Evolutionary conservation across 1,140 invertebrate genomes (phyloP).

Genomic region (Rhopalosiphum maidis): DNA sequence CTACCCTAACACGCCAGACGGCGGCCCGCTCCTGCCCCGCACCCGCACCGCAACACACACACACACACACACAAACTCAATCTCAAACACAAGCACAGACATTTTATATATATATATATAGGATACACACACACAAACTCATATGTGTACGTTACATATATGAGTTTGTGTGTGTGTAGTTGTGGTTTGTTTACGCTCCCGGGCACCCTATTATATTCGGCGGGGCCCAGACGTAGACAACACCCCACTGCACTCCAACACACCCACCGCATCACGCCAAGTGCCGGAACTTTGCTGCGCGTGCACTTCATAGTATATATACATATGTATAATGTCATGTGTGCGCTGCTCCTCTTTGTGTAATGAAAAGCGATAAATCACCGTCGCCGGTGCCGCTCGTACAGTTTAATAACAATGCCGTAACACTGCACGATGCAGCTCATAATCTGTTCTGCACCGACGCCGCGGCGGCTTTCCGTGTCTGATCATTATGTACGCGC

Average conservation of each 20-base stretch:
- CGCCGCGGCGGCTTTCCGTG: too few species aligned
- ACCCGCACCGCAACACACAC: neutral
- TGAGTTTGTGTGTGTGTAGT: neutral
- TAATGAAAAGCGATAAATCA: neutral
- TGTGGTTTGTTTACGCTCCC: constrained; percentile 51
- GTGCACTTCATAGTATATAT: neutral
- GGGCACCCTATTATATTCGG: neutral
- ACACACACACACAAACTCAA: neutral
- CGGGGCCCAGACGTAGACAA: neutral
- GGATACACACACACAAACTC: neutral
- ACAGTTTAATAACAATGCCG: neutral
- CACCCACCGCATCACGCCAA: neutral
- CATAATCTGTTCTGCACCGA: neutral
- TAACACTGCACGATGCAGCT: neutral
- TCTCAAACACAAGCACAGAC: neutral
- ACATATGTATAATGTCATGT: neutral
- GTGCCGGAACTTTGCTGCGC: neutral
- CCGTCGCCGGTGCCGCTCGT: neutral
- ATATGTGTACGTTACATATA: too few species aligned
- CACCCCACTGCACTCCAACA: neutral
- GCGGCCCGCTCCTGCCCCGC: neutral
- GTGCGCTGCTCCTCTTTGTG: neutral
- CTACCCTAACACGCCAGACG: constrained; percentile 48
- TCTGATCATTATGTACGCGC: neutral
- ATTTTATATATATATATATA: neutral